Evolutionary conservation across 1,140 invertebrate species (phyloP).

Genomic region (Leptinotarsa defecta): DNA sequence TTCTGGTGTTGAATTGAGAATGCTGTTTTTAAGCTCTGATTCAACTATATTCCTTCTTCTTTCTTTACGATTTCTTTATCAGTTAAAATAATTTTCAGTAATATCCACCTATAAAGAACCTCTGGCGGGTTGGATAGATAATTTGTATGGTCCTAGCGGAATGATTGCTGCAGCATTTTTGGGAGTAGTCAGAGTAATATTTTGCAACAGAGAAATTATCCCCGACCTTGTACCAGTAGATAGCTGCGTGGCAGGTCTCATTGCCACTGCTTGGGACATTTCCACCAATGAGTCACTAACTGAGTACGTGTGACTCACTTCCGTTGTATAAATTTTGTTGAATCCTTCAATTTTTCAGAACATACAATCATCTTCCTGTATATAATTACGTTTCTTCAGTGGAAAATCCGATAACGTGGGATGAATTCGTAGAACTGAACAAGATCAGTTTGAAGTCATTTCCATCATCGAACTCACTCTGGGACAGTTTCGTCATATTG

Average conservation of each 20-base stretch:
- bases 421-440: constrained; percentile 62
- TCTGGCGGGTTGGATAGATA: constrained; percentile 80
- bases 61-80: too few relatives aligned
- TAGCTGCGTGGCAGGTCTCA: constrained; percentile 76
- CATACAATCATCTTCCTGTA: constrained; percentile 60
- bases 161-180: constrained; percentile 68
- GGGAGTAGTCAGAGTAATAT: constrained; percentile 74
- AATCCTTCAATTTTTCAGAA: constrained; percentile 48
- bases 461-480: constrained; percentile 63
- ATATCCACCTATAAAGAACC: constrained; percentile 58
- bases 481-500: constrained; percentile 61
- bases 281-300: constrained; percentile 51
- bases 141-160: constrained; percentile 86
- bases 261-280: constrained; percentile 71
- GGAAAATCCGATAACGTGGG: constrained; percentile 72
- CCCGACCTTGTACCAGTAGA: constrained; percentile 78
- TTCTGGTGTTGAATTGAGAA: too few relatives aligned
- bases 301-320: not conserved
- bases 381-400: constrained; percentile 74
- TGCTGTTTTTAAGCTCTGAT: too few relatives aligned
- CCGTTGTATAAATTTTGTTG: too few relatives aligned
- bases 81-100: constrained; percentile 46
- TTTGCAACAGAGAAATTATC: constrained; percentile 62
- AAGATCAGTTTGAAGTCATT: constrained; percentile 58
- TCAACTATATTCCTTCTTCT: too few relatives aligned